Evolutionary conservation across 2,888 invertebrate species (phyloP), one percentile per base, ranked within the genome.

Genomic region (Cheilosia vulpina): DNA sequence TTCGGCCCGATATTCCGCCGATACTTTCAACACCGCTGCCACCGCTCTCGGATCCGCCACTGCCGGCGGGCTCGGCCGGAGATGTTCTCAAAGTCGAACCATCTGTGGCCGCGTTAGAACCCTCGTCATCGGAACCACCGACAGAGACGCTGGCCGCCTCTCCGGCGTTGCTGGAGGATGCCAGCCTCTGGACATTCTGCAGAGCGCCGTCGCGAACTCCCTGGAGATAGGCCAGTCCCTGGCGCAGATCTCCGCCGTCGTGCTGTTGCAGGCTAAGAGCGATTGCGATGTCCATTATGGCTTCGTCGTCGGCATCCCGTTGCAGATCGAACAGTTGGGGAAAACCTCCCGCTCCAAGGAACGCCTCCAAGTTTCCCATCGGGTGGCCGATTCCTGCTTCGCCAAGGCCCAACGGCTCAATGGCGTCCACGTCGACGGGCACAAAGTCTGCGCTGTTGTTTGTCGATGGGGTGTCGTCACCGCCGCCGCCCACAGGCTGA

Each of bases 281-380:
- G 87, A 99, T 98, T 2, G 98, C 99, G 87, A 99, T 94, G 92
- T 98, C 98, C 80, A 99, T 97, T 95, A 99, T 98, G 0, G 98
- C 96, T 92, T 98, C 98, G 91, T 99, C 98, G 90, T 98, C 98
- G 1, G 98, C 97, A 91, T 98, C 98, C n/a, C 97, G 96, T 15
- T 98, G 97, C 66, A 98, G 95, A 89, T 98, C 98, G 7, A 98
- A 93, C 31, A 98, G 92, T 0, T 96, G 96, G 65, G 96, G 97
- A 88, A 97, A 95, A 60, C 95, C 94, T 19, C 93, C 95, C 9
- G 93, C 93, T 24, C 92, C 93, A 85, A 93, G 90, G 65, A 94
- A 90, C 0, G 93, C 94, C 88, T 94, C 94, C 31, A 94, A 88
- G 21, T 93, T 92, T 9, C 92, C 89, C 5, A 92, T 76, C 43